Evolutionary conservation across 2,113 vertebrate genomes (phyloP).

Genomic region (Cygnus buccinator): DNA sequence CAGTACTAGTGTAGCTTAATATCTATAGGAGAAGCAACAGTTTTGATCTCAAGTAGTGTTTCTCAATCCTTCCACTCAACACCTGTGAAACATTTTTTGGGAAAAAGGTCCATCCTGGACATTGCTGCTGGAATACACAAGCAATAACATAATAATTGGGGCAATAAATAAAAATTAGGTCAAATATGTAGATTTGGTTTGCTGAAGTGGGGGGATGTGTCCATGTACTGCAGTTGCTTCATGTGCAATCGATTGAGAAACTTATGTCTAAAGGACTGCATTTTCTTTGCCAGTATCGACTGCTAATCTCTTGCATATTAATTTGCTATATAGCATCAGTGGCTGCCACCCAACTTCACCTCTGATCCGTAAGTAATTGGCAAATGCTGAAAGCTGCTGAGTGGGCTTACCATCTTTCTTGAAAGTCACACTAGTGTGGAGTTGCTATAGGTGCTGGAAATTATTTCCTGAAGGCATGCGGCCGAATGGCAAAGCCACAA

Average conservation of each 20-base stretch:
- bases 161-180: not conserved
- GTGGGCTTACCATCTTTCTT: not conserved
- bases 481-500: not conserved
- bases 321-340: not conserved
- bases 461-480: not conserved
- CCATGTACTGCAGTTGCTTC: not conserved
- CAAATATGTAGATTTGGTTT: not conserved
- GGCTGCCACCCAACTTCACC: not conserved
- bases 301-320: not conserved
- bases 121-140: not conserved
- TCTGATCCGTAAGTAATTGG: not conserved
- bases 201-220: not conserved
- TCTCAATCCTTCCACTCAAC: not conserved
- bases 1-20: not conserved
- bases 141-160: not conserved
- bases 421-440: not conserved
- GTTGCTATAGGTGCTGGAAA: not conserved
- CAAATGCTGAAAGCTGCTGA: not conserved
- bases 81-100: fast-evolving
- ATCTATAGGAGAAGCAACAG: not conserved
- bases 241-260: not conserved
- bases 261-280: not conserved
- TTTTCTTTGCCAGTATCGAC: not conserved
- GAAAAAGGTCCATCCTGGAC: not conserved
- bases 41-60: not conserved